Percentiles rank a stretch among this genome's conserved stretches.
phyloP scores from a whole-genome alignment of 2,113 vertebrate species.

The Passer montanus region DNA sequence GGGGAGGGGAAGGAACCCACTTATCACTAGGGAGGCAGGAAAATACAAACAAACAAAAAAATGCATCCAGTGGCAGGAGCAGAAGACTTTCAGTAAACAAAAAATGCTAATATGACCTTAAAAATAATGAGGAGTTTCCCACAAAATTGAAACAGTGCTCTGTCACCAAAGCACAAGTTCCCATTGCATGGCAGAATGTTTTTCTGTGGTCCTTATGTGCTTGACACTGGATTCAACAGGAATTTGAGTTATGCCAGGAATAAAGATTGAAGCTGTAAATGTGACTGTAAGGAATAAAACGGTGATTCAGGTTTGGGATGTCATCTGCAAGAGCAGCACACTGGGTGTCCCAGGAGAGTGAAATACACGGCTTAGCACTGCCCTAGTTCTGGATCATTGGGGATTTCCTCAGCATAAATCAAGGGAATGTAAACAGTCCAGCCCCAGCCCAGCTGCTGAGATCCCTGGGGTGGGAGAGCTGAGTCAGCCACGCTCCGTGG shows the following conservation, averaged over 20 bases:
- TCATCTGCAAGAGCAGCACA: not conserved
- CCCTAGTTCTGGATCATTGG: not conserved
- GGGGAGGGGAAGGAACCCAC: not conserved
- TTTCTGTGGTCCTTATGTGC: not conserved
- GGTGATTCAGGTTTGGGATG: not conserved
- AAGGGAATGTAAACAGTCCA: not conserved
- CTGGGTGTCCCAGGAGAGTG: not conserved
- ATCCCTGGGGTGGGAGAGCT: not conserved
- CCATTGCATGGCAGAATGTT: not conserved
- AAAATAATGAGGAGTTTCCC: not conserved
- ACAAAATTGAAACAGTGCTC: not conserved
- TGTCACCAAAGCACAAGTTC: not conserved
- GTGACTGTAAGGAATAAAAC: not conserved
- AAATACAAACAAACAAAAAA: not conserved
- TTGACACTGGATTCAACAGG: not conserved
- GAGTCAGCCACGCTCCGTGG: not conserved
- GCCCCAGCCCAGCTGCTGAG: not conserved
- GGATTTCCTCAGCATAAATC: constrained; percentile 16
- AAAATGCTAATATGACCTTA: not conserved
- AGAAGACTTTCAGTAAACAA: not conserved
- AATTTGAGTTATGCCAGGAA: not conserved
- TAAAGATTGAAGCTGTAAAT: not conserved
- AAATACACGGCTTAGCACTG: not conserved
- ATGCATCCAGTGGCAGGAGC: not conserved
- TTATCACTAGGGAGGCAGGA: not conserved